Conservation (phyloP, 2,797 vertebrate species). For the Staurois parvus region DNA sequence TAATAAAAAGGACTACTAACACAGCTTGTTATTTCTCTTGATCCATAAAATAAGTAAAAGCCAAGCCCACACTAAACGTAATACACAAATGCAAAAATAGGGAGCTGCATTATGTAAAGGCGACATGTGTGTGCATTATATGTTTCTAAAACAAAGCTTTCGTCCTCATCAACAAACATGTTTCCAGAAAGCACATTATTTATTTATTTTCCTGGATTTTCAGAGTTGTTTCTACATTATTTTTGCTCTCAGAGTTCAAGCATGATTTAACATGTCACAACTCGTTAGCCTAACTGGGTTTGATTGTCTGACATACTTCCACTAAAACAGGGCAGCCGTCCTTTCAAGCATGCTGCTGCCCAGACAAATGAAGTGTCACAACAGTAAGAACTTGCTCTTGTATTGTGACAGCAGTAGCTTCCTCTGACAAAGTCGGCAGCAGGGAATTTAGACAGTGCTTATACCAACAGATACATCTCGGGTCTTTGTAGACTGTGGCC, state of each 20-base stretch:
- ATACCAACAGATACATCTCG: conserved; percentile 42
- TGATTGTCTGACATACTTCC: conserved; percentile 78
- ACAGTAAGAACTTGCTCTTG: conserved; percentile 64
- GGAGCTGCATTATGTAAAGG: not conserved
- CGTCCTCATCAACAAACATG: not conserved
- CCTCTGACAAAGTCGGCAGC: conserved; percentile 56
- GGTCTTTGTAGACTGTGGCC: conserved; percentile 7
- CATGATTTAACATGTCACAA: conserved; percentile 83
- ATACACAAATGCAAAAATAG: not conserved
- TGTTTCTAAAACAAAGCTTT: conserved; percentile 30
- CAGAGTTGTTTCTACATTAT: conserved; percentile 64
- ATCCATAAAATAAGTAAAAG: not conserved
- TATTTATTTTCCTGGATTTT: conserved; percentile 56
- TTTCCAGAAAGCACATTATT: conserved; percentile 44
- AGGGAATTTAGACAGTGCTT: conserved; percentile 46
- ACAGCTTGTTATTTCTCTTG: not conserved
- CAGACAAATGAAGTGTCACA: conserved; percentile 71
- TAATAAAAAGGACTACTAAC: not conserved
- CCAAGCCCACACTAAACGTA: not conserved
- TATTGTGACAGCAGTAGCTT: conserved; percentile 70
- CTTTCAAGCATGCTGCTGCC: conserved; percentile 69
- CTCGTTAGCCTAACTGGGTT: conserved; percentile 72
- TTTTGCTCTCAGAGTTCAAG: conserved; percentile 77
- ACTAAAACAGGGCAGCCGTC: conserved; percentile 66
- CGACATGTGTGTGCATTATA: conserved; percentile 16